A percentile compares a stretch with the other conserved stretches of the same genome.
Conservation (phyloP, 1,140 invertebrate genomes). For the Adelges cooleyi region DNA sequence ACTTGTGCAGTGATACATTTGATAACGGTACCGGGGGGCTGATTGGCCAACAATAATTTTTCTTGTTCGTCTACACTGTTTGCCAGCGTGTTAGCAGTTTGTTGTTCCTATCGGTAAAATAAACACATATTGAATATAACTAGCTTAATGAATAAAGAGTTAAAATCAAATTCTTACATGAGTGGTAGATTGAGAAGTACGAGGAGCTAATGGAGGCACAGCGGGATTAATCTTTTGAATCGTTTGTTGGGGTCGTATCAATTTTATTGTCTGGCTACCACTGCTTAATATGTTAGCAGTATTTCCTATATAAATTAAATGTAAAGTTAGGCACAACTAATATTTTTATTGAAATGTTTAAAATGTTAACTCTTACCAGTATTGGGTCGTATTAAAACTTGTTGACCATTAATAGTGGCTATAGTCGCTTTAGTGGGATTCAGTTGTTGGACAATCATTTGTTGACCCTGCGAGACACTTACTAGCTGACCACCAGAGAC, state of each 20-base stretch:
- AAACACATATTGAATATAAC: too few relatives aligned
- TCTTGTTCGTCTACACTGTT: slow-evolving; percentile 31
- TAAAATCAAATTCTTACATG: background rate
- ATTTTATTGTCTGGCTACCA: slow-evolving; percentile 1
- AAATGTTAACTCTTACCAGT: slow-evolving; percentile 1
- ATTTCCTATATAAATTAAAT: slow-evolving; percentile 3
- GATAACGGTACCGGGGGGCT: slow-evolving; percentile 73
- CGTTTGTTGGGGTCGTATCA: slow-evolving; percentile 4
- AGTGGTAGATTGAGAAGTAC: background rate
- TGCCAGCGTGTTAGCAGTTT: background rate
- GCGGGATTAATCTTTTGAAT: slow-evolving; percentile 11
- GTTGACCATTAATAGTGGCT: slow-evolving; percentile 70
- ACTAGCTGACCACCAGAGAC: slow-evolving; percentile 47
- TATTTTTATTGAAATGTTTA: background rate
- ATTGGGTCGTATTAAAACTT: slow-evolving; percentile 54
- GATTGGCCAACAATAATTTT: slow-evolving; percentile 51
- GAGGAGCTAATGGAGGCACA: slow-evolving; percentile 13
- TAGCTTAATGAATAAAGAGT: too few relatives aligned
- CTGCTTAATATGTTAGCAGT: background rate
- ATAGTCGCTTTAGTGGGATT: slow-evolving; percentile 59
- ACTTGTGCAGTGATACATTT: slow-evolving; percentile 73
- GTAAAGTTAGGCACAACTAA: background rate
- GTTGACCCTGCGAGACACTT: slow-evolving; percentile 57
- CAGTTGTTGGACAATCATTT: slow-evolving; percentile 54
- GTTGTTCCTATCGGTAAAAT: too few relatives aligned